phyloP scores from a whole-genome alignment of 2,113 vertebrate genomes.

The Paralichthys olivaceus region DNA sequence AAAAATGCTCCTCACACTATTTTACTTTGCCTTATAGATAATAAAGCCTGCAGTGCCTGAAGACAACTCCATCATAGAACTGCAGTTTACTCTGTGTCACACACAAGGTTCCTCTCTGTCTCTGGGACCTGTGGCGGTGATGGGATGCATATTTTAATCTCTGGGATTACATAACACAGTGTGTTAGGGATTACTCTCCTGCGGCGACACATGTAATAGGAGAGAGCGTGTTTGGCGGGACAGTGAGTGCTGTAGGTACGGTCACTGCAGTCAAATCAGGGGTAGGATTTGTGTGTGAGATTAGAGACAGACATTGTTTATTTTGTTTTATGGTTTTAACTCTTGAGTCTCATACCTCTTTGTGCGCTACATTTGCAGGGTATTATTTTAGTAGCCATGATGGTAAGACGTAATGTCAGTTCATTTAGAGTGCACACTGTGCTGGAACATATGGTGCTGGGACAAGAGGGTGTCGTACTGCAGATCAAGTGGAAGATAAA shows the following conservation, averaged over 20 bases:
- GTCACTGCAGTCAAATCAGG: slow-evolving; percentile 6
- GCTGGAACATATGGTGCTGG: slow-evolving; percentile 24
- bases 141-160: slow-evolving; percentile 53
- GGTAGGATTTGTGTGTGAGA: slow-evolving; percentile 31
- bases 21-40: not conserved
- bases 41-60: not conserved
- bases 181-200: slow-evolving; percentile 48
- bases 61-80: not conserved
- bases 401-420: not conserved
- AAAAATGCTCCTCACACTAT: not conserved
- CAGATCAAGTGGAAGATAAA: not conserved
- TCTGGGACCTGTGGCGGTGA: not conserved
- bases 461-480: not conserved
- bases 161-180: slow-evolving; percentile 33
- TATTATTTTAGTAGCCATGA: not conserved
- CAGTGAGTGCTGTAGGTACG: slow-evolving; percentile 7
- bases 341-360: not conserved
- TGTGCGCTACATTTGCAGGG: not conserved
- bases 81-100: not conserved
- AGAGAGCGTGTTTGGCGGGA: slow-evolving; percentile 25
- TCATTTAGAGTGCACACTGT: not conserved
- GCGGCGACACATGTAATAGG: slow-evolving; percentile 20
- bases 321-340: slow-evolving; percentile 31
- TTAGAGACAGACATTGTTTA: slow-evolving; percentile 15
- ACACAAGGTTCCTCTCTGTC: not conserved